Evolutionary conservation across 2,797 vertebrate genomes (phyloP).

Genomic region (Austrolebias charrua): DNA sequence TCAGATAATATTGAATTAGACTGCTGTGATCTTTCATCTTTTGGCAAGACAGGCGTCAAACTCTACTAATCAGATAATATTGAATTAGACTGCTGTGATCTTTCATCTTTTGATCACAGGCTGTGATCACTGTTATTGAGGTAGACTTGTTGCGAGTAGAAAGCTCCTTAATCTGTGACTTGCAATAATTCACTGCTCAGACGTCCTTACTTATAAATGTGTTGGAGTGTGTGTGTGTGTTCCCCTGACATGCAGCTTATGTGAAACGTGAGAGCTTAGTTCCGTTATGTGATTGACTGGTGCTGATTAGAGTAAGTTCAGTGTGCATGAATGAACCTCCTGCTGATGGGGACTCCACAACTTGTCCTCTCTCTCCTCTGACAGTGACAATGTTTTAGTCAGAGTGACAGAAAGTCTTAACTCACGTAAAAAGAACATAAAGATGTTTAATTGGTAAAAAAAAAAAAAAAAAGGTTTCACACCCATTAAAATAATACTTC

Average conservation of each 20-base stretch:
- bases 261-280: constrained; percentile 28
- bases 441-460: background rate
- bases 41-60: constrained; percentile 11
- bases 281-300: constrained; percentile 39
- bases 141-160: constrained; percentile 7
- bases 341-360: constrained; percentile 18
- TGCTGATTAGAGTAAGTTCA: constrained; percentile 48
- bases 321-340: constrained; percentile 25
- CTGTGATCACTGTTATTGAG: constrained; percentile 18
- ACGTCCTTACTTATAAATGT: constrained; percentile 19
- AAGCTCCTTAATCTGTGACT: constrained; percentile 20
- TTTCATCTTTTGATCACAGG: constrained; percentile 17
- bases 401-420: constrained; percentile 42
- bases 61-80: constrained; percentile 13
- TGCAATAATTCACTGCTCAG: constrained; percentile 9
- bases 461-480: too few species aligned
- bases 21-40: too few species aligned
- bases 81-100: constrained; percentile 17
- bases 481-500: too few species aligned
- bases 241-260: constrained; percentile 16
- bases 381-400: constrained; percentile 8
- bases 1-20: too few species aligned
- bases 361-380: constrained; percentile 15
- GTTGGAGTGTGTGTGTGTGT: constrained; percentile 11
- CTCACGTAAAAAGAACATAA: constrained; percentile 29